phyloP scores from a whole-genome alignment of 2,888 invertebrate genomes.

The Horisme vitalbata region DNA sequence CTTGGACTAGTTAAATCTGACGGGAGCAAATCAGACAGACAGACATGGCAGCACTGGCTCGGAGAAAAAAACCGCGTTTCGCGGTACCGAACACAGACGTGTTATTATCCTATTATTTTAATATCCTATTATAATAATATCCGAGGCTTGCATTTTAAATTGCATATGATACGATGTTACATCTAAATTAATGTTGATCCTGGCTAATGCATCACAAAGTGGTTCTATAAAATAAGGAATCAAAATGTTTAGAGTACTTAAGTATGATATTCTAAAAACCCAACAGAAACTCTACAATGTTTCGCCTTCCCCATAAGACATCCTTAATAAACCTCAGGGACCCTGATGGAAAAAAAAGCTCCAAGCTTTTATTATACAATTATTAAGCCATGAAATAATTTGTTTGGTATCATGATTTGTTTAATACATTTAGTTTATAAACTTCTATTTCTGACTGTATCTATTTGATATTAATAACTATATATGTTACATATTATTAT shows the following conservation, averaged over 20 bases:
- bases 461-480: not conserved
- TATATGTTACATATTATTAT: not conserved
- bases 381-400: no score
- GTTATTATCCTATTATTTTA: slow-evolving; percentile 78
- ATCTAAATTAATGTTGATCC: slow-evolving; percentile 7
- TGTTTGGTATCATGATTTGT: no score
- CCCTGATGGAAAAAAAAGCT: no score
- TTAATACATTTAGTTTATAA: no score
- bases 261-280: no score
- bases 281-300: no score
- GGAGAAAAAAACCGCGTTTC: slow-evolving; percentile 60
- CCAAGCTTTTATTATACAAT: no score
- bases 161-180: slow-evolving; percentile 15
- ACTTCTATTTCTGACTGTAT: no score
- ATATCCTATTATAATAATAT: slow-evolving; percentile 49
- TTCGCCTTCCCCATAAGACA: no score
- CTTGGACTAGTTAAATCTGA: slow-evolving; percentile 77
- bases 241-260: not conserved
- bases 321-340: no score
- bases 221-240: not conserved
- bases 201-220: slow-evolving; percentile 6
- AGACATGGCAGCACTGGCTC: slow-evolving; percentile 63
- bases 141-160: slow-evolving; percentile 39
- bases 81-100: slow-evolving; percentile 69
- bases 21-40: slow-evolving; percentile 60